Percentiles rank a stretch among this genome's conserved stretches.
These are phyloP conservation scores for Sylvia borin DNA, from an alignment of 2,797 vertebrate species.

Conservation along the genomic window DNA sequence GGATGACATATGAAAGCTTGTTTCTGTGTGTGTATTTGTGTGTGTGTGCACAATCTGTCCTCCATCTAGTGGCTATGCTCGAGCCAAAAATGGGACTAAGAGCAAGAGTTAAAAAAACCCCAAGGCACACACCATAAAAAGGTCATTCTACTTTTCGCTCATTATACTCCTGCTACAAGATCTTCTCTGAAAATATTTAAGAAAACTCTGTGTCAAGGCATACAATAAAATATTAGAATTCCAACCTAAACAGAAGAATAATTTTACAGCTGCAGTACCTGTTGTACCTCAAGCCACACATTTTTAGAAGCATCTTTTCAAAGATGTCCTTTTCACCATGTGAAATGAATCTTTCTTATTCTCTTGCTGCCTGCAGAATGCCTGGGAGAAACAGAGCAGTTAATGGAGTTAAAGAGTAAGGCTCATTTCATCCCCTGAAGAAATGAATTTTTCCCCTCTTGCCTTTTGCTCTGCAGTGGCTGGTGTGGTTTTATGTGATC, in stretches of 20 bases:
- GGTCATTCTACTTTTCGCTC: not conserved
- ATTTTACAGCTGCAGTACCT: not conserved
- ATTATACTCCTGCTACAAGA: not conserved
- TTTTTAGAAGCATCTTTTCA: not conserved
- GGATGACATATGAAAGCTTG: not conserved
- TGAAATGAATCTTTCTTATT: not conserved
- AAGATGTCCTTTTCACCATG: not conserved
- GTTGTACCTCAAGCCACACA: not conserved
- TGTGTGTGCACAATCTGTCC: not conserved
- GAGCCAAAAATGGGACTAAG: not conserved
- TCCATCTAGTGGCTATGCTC: not conserved
- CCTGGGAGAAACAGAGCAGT: not conserved
- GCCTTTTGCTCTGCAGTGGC: not conserved
- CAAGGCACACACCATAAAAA: not conserved
- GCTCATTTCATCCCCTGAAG: not conserved
- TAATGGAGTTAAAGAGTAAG: not conserved
- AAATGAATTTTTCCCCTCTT: not conserved
- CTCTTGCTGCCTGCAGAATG: not conserved
- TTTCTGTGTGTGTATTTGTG: not conserved
- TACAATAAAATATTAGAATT: not conserved
- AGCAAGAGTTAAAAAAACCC: not conserved
- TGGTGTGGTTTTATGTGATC: not conserved
- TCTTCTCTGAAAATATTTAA: not conserved
- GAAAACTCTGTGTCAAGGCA: not conserved
- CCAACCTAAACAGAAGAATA: not conserved